Base-by-base conservation (phyloP, 2,113 vertebrate species). In the Grus americana region DNA sequence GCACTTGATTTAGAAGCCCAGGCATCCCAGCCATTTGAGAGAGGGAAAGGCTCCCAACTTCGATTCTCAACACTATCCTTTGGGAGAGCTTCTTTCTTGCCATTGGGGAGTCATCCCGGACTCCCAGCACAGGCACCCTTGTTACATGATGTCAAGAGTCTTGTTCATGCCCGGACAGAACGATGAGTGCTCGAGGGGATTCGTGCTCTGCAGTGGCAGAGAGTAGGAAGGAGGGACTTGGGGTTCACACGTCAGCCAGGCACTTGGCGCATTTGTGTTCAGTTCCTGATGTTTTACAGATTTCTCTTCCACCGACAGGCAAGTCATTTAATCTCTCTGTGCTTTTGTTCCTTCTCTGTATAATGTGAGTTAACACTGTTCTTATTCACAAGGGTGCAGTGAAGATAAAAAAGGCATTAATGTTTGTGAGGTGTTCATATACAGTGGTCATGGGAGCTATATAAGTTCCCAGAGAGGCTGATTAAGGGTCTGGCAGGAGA, bases 1-100 rank as follows among this genome's bases (percentile, higher is more conserved):
- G 54, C 79, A 36, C 92, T 82, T 82, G 81, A 91, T 97, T 90
- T 96, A 90, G 87, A 94, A 90, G 54, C 40, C 70, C 40, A 79
- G 54, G 49, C 36, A 1, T 61, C 54, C 49, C 72, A 80, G 30
- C n/a, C 72, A 27, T 29, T 85, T 91, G 70, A 71, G 36, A 50
- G 27, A 80, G 46, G 30, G 44, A 63, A 73, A 85, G 34, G 40
- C 32, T 93, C 49, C 62, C 70, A 46, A 61, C 49, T 91, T 93
- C n/a, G 36, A 13, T 79, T 82, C 58, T 79, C 81, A 38, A 6
- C 1, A 0, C 71, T 75, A 61, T 34, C 30, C 61, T 72, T 75
- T 65, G 70, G 36, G 57, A 89, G 16, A 89, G 30, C 49, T 79
- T 36, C 66, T 90, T 68, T 88, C 81, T 88, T 59, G 57, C 29